These are phyloP conservation scores for Chromoteleia sp. DNA, from an alignment of 2,888 invertebrate species.

Conservation along the genomic window DNA sequence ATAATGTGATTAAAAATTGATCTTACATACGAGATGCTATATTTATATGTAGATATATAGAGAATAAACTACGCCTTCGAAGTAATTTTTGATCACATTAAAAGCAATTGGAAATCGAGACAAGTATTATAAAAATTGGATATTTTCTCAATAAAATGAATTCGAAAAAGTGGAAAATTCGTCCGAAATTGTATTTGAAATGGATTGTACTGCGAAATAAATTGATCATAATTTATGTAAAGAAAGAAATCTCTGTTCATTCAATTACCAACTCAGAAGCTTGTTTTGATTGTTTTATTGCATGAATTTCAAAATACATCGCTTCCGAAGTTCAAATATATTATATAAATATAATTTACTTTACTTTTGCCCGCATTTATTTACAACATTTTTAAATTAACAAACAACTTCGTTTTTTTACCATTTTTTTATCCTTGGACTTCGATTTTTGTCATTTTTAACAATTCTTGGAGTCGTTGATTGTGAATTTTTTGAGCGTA, in stretches of 20 bases:
- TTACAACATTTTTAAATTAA: conserved; percentile 48
- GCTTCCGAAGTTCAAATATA: conserved; percentile 34
- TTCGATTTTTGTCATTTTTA: conserved; percentile 31
- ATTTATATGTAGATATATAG: not conserved
- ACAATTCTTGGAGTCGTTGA: conserved; percentile 43
- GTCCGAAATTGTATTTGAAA: conserved; percentile 30
- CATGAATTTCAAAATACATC: conserved; percentile 51
- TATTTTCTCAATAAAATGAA: conserved; percentile 27
- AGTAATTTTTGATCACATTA: conserved; percentile 21
- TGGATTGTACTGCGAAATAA: conserved; percentile 33
- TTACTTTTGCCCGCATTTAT: conserved; percentile 35
- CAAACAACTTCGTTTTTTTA: conserved; percentile 9
- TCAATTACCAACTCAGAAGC: not conserved
- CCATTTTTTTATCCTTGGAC: conserved; percentile 20
- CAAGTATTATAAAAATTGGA: conserved; percentile 12
- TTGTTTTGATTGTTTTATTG: conserved; percentile 55
- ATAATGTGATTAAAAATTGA: no score
- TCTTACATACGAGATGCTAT: no score
- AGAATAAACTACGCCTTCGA: not conserved
- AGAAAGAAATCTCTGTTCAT: not conserved
- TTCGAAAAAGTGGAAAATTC: conserved; percentile 2
- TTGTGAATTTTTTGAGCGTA: conserved; percentile 39
- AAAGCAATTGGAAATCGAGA: not conserved
- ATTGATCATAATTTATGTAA: conserved; percentile 36
- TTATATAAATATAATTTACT: conserved; percentile 61